A percentile compares a stretch with the other conserved stretches of the same genome.
These are phyloP conservation scores for Patella pellucida DNA, from an alignment of 2,888 invertebrate genomes.

Conservation along the genomic window DNA sequence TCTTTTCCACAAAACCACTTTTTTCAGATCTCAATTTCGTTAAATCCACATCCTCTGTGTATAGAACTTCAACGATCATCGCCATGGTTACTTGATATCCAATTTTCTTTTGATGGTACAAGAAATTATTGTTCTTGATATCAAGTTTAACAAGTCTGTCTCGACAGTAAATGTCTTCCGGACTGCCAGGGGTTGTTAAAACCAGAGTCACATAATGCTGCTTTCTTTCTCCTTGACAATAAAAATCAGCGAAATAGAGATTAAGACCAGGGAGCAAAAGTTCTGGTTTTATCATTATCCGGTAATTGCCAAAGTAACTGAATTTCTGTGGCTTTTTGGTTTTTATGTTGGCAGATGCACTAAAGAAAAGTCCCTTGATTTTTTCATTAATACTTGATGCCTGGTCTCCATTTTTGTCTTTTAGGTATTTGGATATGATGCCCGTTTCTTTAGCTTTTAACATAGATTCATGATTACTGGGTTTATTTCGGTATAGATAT, in stretches of 20 bases:
- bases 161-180: constrained; percentile 29
- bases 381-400: constrained; percentile 14
- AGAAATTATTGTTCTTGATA: constrained; percentile 28
- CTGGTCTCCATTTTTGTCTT: neutral
- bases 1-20: no score
- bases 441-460: constrained; percentile 1
- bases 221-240: constrained; percentile 57
- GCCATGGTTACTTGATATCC: no score
- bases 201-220: constrained; percentile 66
- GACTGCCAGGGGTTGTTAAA: constrained; percentile 28
- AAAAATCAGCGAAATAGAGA: constrained; percentile 68
- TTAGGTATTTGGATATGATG: constrained; percentile 14
- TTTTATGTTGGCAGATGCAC: neutral
- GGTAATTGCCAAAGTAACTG: constrained; percentile 32
- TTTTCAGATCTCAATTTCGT: no score
- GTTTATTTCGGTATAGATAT: constrained; percentile 18
- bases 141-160: constrained; percentile 27
- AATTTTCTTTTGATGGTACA: constrained; percentile 12
- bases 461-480: neutral
- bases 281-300: constrained; percentile 29
- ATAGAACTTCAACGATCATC: no score
- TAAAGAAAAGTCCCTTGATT: constrained; percentile 18
- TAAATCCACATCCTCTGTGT: no score
- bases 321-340: constrained; percentile 38
- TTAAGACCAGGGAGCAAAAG: constrained; percentile 25